phyloP scores from a whole-genome alignment of 2,113 vertebrate genomes.

The Talpa occidentalis region DNA sequence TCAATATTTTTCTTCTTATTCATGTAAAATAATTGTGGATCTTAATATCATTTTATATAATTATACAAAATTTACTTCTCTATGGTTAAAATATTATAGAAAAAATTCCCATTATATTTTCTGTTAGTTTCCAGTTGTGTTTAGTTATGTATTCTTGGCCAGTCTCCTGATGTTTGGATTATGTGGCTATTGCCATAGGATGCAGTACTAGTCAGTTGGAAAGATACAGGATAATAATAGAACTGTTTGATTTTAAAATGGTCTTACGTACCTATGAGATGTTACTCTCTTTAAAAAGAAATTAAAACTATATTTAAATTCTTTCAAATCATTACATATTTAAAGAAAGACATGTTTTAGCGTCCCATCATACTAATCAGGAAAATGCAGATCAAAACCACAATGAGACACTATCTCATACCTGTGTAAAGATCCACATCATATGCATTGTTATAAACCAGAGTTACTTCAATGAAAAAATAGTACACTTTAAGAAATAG shows the following conservation, averaged over 20 bases:
- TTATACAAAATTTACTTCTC: neutral
- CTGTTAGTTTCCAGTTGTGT: neutral
- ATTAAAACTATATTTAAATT: neutral
- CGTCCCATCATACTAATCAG: no score
- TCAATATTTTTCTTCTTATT: slow-evolving; percentile 28
- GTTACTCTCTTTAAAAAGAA: neutral
- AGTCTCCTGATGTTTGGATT: neutral
- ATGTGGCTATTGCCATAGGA: neutral
- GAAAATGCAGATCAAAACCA: no score
- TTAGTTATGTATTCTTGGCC: neutral
- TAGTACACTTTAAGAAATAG: neutral
- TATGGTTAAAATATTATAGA: neutral
- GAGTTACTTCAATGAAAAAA: no score
- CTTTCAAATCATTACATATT: neutral
- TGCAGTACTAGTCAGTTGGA: neutral
- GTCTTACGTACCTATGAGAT: neutral
- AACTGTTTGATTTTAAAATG: neutral
- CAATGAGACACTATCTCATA: no score
- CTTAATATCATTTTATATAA: neutral
- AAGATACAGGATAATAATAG: neutral
- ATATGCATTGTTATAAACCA: no score
- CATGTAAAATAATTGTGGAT: neutral
- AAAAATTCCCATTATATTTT: neutral
- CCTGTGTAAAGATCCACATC: no score
- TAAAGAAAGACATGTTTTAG: slow-evolving; percentile 3